Evolutionary conservation across 2,797 vertebrate genomes (phyloP).

Genomic region (Rhodeus uyekii): DNA sequence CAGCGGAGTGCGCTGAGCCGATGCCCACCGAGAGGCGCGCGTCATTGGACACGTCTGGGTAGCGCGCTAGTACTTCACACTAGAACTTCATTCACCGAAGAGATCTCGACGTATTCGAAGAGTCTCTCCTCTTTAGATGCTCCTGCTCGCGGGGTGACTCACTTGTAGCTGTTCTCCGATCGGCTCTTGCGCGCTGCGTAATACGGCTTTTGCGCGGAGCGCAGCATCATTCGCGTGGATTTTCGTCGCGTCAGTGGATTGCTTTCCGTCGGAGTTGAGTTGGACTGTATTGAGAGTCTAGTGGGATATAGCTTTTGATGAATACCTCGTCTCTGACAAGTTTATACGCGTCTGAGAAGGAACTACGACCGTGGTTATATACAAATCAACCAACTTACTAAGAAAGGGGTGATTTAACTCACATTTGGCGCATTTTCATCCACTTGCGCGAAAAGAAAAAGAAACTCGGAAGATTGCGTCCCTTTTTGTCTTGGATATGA

Average conservation of each 20-base stretch:
- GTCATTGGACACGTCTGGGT: conserved; percentile 44
- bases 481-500: conserved; percentile 13
- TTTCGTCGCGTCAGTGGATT: conserved; percentile 60
- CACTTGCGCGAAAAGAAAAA: conserved; percentile 32
- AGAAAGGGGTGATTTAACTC: conserved; percentile 8
- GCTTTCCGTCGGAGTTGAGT: conserved; percentile 57
- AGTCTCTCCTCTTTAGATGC: conserved; percentile 2
- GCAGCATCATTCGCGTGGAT: conserved; percentile 60
- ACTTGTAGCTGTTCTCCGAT: conserved; percentile 38
- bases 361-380: conserved; percentile 36
- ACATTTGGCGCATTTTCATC: conserved; percentile 38
- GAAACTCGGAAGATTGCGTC: conserved; percentile 55
- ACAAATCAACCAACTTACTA: background rate
- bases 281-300: conserved; percentile 54
- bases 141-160: conserved; percentile 8
- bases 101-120: conserved; percentile 8
- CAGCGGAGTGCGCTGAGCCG: conserved; percentile 40
- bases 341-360: conserved; percentile 30
- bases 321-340: conserved; percentile 48
- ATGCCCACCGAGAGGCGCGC: conserved; percentile 48
- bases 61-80: conserved; percentile 17
- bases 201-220: conserved; percentile 43
- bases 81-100: conserved; percentile 24
- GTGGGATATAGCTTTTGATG: conserved; percentile 64
- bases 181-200: conserved; percentile 50